Conservation (phyloP, 2,113 vertebrate species). For the Psilopsiagon aurifrons region DNA sequence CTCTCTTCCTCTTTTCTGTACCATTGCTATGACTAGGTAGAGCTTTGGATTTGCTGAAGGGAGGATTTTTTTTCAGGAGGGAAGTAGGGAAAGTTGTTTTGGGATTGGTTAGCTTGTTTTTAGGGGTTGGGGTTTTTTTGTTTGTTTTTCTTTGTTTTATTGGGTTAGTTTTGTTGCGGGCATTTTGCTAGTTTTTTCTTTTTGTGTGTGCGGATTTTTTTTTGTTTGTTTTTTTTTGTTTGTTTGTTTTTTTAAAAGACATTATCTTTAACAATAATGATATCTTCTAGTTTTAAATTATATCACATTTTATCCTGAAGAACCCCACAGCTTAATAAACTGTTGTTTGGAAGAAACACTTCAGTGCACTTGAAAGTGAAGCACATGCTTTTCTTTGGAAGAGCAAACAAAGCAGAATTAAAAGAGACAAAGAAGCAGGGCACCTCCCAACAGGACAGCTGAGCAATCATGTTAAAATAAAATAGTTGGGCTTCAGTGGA, state of each 20-base stretch:
- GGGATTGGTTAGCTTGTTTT: neutral
- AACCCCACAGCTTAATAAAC: neutral
- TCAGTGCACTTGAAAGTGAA: neutral
- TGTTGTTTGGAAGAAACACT: neutral
- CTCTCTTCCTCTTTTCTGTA: neutral
- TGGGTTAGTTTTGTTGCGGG: neutral
- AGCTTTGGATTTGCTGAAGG: neutral
- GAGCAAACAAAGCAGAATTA: neutral
- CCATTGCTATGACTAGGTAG: neutral
- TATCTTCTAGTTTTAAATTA: neutral
- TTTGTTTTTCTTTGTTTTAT: neutral
- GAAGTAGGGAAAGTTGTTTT: neutral
- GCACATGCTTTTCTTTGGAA: neutral
- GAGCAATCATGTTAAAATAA: rapidly evolving
- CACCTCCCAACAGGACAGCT: neutral
- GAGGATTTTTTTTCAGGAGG: neutral
- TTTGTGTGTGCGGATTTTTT: neutral
- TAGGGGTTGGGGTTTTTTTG: too few relatives aligned
- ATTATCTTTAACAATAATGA: neutral
- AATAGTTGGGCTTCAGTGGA: neutral
- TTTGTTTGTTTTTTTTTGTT: neutral
- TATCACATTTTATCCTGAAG: neutral
- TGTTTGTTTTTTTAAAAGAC: neutral
- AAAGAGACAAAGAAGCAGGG: neutral
- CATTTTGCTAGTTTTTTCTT: neutral